A percentile compares a stretch with the other conserved stretches of the same genome.
Evolutionary conservation across 2,888 invertebrate species (phyloP).

Genomic region (Darwinula stevensoni): DNA sequence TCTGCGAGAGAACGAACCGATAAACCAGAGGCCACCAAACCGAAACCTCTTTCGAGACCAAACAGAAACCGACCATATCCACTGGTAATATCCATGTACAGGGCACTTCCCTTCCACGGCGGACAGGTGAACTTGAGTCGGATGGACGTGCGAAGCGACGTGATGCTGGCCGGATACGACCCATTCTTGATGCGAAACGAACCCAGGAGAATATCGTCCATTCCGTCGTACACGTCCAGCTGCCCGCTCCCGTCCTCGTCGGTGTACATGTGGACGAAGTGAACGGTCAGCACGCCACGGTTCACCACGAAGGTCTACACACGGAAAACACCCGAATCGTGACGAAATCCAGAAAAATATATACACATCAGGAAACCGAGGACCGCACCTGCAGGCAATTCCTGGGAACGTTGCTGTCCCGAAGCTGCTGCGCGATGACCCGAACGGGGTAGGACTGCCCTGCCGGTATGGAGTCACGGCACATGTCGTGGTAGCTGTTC

Average conservation of each 20-base stretch:
- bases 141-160: conserved; percentile 44
- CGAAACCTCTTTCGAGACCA: no score
- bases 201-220: conserved; percentile 25
- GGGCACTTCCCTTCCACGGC: conserved; percentile 34
- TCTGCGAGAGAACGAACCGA: no score
- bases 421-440: conserved; percentile 30
- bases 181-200: conserved; percentile 43
- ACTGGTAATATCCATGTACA: conserved; percentile 46
- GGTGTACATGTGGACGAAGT: conserved; percentile 49
- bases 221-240: conserved; percentile 50
- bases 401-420: background rate
- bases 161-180: conserved; percentile 62
- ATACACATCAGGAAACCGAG: background rate
- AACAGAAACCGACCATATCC: conserved; percentile 25
- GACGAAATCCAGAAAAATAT: background rate
- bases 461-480: conserved; percentile 46
- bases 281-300: conserved; percentile 53
- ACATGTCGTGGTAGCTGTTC: conserved; percentile 48
- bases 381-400: background rate
- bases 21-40: no score
- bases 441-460: conserved; percentile 65
- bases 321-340: background rate
- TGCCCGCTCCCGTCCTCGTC: conserved; percentile 21
- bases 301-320: conserved; percentile 1
- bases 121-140: conserved; percentile 46